Evolutionary conservation across 2,113 vertebrate genomes (phyloP).

Genomic region (Stercorarius parasiticus): DNA sequence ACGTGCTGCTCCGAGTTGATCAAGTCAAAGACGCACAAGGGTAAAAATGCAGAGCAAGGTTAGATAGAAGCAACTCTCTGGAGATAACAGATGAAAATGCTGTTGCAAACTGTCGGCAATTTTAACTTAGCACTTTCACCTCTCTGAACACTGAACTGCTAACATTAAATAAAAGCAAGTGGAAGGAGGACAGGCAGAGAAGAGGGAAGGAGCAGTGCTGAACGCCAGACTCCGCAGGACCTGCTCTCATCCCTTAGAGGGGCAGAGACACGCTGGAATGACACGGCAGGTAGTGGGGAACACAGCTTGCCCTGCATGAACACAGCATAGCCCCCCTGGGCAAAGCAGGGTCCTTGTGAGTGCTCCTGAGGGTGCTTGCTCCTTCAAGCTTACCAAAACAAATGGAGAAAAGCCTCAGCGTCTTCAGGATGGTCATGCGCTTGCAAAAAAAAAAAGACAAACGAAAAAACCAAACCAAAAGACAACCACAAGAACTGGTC

Average conservation of each 20-base stretch:
- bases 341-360: background rate
- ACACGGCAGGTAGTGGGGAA: accelerated
- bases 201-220: background rate
- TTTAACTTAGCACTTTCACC: background rate
- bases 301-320: background rate
- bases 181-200: background rate
- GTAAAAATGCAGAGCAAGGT: conserved; percentile 17
- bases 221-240: background rate
- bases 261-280: background rate
- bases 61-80: background rate
- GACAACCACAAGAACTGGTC: background rate
- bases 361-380: background rate
- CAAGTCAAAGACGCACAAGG: background rate
- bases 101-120: background rate
- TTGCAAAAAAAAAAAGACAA: background rate
- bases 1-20: background rate
- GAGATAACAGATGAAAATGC: background rate
- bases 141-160: background rate
- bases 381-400: background rate
- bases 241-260: background rate
- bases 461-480: background rate
- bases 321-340: background rate
- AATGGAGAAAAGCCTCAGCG: background rate
- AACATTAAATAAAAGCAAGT: background rate
- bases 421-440: background rate